phyloP scores from a whole-genome alignment of 2,113 vertebrate species.

The Petromus typicus region DNA sequence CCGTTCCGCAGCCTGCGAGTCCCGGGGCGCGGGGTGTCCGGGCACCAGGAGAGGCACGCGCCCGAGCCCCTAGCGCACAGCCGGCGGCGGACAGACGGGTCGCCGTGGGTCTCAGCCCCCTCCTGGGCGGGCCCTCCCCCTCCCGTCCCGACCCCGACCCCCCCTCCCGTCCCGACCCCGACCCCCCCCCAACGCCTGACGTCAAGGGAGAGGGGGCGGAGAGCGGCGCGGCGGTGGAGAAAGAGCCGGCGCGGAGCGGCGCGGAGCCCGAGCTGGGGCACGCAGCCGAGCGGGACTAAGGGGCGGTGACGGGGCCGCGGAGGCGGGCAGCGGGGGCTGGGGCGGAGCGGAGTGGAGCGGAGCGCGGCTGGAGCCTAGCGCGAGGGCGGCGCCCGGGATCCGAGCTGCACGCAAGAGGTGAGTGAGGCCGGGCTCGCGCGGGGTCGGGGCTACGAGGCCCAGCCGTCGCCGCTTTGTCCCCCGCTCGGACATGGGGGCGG shows the following conservation, averaged over 20 bases:
- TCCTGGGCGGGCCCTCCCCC: conserved; percentile 23
- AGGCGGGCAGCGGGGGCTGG: conserved; percentile 15
- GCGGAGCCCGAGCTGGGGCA: conserved; percentile 51
- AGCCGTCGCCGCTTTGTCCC: conserved; percentile 69
- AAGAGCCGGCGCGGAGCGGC: conserved; percentile 71
- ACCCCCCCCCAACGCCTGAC: conserved; percentile 63
- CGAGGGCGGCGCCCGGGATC: conserved; percentile 74
- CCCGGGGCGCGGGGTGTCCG: rapidly evolving
- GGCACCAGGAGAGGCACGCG: background rate
- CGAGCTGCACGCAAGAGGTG: conserved; percentile 60
- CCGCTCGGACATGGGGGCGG: background rate
- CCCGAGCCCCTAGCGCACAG: background rate
- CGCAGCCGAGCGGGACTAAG: conserved; percentile 24
- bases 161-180: conserved; percentile 67
- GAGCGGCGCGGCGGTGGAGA: conserved; percentile 54
- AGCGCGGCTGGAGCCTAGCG: background rate
- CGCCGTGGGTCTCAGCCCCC: background rate
- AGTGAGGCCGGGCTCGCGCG: conserved; percentile 60
- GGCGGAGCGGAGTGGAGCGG: conserved; percentile 24
- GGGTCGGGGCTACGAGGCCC: background rate
- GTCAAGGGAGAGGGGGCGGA: conserved; percentile 72
- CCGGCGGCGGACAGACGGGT: background rate
- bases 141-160: conserved; percentile 67
- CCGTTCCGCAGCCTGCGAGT: conserved; percentile 42
- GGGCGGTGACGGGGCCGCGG: conserved; percentile 45